These are phyloP conservation scores for Hyperoplus immaculatus DNA, from an alignment of 2,797 vertebrate genomes.

Conservation along the genomic window DNA sequence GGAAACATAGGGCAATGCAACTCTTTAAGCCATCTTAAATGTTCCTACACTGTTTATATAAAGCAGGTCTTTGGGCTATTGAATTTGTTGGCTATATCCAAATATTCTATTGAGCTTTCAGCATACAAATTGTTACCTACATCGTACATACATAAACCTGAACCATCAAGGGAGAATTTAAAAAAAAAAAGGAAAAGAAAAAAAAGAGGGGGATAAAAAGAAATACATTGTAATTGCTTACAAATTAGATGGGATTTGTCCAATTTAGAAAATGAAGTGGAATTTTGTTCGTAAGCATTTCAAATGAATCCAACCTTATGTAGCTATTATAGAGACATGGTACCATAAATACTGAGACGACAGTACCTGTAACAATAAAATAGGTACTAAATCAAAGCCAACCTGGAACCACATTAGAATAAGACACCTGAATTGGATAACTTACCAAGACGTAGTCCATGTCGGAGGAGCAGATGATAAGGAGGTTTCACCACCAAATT, in stretches of 20 bases:
- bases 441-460: conserved; percentile 77
- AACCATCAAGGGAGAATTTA: background rate
- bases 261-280: background rate
- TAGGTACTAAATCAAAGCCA: background rate
- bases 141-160: background rate
- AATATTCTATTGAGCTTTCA: background rate
- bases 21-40: background rate
- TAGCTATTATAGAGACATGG: background rate
- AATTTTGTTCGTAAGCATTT: background rate
- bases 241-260: background rate
- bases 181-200: background rate
- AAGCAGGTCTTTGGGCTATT: background rate
- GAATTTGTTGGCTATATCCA: background rate
- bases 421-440: conserved; percentile 22
- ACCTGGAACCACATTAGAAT: conserved; percentile 13
- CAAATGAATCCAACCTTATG: background rate
- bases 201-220: background rate
- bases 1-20: background rate
- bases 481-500: conserved; percentile 27
- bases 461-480: conserved; percentile 13
- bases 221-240: background rate
- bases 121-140: background rate
- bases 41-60: background rate
- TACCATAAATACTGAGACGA: background rate
- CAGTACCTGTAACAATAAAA: background rate